A percentile compares a stretch with the other conserved stretches of the same genome.
phyloP scores from a whole-genome alignment of 2,888 invertebrate genomes.

The Cerastis leucographa region DNA sequence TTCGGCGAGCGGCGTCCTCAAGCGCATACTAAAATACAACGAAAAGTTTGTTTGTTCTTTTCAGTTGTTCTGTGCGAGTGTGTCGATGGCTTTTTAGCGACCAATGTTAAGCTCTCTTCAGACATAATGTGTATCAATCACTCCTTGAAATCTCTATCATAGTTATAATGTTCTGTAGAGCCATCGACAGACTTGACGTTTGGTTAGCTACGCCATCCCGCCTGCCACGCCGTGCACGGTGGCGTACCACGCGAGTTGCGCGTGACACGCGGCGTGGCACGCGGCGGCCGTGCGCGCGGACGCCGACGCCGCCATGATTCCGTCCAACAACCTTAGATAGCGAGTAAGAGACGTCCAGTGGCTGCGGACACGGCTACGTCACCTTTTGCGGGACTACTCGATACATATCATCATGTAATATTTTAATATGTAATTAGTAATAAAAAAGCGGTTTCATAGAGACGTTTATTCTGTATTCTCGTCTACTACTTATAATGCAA shows the following conservation, averaged over 20 bases:
- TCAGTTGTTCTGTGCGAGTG: constrained; percentile 74
- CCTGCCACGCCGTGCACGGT: constrained; percentile 68
- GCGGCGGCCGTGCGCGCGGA: constrained; percentile 68
- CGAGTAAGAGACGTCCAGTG: constrained; percentile 91
- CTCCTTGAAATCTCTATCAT: constrained; percentile 60
- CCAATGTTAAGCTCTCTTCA: constrained; percentile 76
- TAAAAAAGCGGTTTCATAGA: constrained; percentile 90
- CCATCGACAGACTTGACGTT: constrained; percentile 70
- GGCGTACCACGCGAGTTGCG: neutral
- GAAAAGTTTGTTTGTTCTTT: constrained; percentile 85
- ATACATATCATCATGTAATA: constrained; percentile 94
- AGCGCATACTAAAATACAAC: constrained; percentile 84
- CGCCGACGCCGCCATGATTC: constrained; percentile 89
- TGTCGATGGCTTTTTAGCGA: constrained; percentile 72
- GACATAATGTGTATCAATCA: constrained; percentile 60
- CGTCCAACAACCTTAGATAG: constrained; percentile 91
- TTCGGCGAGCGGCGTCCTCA: constrained; percentile 85
- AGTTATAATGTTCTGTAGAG: constrained; percentile 65
- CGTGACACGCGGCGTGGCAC: constrained; percentile 49
- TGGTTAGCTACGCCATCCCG: constrained; percentile 71
- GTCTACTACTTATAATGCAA: constrained; percentile 88
- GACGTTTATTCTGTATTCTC: constrained; percentile 90
- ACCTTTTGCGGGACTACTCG: constrained; percentile 92
- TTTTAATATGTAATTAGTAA: constrained; percentile 90
- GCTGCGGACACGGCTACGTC: constrained; percentile 91